These are phyloP conservation scores for Craseonycteris thonglongyai DNA, from an alignment of 2,113 vertebrate species.

Conservation along the genomic window DNA sequence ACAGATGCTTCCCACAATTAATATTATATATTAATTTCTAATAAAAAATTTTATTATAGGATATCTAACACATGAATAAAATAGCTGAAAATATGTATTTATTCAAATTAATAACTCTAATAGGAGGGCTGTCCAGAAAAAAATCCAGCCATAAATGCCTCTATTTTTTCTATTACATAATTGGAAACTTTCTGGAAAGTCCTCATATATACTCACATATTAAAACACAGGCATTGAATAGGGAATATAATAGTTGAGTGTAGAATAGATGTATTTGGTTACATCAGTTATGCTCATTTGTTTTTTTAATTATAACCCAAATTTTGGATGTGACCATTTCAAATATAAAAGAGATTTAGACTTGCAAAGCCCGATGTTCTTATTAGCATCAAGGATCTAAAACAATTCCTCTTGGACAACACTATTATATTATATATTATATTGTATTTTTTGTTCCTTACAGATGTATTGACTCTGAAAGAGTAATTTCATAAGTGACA, in stretches of 20 bases:
- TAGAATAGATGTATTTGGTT: not conserved
- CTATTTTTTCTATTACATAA: too few species aligned
- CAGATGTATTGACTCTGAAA: not conserved
- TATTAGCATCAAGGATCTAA: not conserved
- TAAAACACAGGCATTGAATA: not conserved
- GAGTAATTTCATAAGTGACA: constrained; percentile 32
- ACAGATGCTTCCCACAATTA: not conserved
- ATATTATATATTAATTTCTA: not conserved
- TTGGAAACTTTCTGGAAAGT: too few species aligned
- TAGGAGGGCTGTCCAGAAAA: too few species aligned
- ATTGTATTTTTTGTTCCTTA: not conserved
- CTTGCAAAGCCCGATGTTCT: not conserved
- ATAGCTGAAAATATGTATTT: not conserved
- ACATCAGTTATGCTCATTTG: not conserved
- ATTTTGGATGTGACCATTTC: not conserved
- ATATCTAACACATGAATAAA: not conserved
- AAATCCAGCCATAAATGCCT: too few species aligned
- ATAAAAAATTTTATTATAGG: not conserved
- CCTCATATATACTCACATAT: not conserved
- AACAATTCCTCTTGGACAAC: not conserved
- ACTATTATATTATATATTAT: not conserved
- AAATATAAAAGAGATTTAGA: not conserved
- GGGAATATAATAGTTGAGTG: not conserved
- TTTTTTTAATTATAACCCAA: not conserved
- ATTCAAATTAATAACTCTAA: not conserved